Conservation (phyloP, 2,797 vertebrate species). For the Orientallactaga sibirica region DNA sequence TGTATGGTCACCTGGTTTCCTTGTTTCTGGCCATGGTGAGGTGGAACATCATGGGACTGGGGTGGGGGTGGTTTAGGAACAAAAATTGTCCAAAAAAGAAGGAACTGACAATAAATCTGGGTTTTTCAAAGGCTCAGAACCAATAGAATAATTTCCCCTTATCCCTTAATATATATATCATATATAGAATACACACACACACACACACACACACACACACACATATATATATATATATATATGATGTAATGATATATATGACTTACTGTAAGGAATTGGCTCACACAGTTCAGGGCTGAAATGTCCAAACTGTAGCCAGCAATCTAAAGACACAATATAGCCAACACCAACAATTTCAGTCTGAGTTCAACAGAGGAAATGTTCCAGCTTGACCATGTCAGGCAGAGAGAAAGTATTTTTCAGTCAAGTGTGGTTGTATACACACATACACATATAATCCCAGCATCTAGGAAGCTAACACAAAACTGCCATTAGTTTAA, state of each 20-base stretch:
- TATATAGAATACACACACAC: too few species aligned
- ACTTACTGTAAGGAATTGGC: not conserved
- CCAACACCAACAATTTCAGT: not conserved
- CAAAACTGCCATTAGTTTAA: not conserved
- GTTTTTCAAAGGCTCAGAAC: not conserved
- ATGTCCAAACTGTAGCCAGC: not conserved
- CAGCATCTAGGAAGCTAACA: not conserved
- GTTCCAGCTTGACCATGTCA: not conserved
- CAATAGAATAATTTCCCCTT: not conserved
- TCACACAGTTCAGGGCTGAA: not conserved
- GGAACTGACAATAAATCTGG: not conserved
- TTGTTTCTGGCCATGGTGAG: not conserved
- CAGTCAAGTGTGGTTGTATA: too few species aligned
- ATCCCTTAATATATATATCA: too few species aligned
- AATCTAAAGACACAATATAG: not conserved
- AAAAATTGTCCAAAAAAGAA: not conserved
- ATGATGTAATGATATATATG: not conserved
- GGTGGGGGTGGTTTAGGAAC: not conserved
- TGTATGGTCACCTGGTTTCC: not conserved
- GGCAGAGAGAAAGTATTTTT: not conserved
- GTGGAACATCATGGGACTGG: not conserved
- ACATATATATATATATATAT: not conserved
- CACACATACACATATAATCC: not conserved
- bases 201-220: too few species aligned
- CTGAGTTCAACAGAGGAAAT: not conserved